Percentiles rank a stretch among this genome's conserved stretches.
Conservation (phyloP, 2,797 vertebrate genomes). For the Lacerta viridis region DNA sequence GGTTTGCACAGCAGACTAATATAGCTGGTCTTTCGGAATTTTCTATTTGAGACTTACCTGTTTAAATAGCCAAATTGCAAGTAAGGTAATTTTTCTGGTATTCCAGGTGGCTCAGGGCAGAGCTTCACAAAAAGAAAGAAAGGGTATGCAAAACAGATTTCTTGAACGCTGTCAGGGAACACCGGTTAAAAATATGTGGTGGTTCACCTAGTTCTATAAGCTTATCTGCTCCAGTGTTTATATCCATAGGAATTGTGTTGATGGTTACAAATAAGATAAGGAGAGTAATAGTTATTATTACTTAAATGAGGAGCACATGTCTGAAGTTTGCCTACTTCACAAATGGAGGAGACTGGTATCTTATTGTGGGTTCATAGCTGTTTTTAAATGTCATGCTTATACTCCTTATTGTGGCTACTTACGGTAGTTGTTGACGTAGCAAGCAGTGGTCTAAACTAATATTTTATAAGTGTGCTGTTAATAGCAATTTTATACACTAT, state of each 20-base stretch:
- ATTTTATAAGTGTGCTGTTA: neutral
- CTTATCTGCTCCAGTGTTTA: constrained; percentile 26
- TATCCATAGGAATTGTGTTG: constrained; percentile 37
- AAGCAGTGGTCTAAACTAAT: neutral
- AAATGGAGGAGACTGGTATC: neutral
- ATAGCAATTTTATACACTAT: neutral
- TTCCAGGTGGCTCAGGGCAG: constrained; percentile 16
- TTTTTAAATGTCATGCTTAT: neutral
- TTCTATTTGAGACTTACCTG: neutral
- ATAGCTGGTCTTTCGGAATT: neutral
- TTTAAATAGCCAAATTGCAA: neutral
- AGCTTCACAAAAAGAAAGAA: neutral
- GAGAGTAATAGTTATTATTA: neutral
- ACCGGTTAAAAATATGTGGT: neutral
- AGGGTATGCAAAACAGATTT: neutral
- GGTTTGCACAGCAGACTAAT: neutral
- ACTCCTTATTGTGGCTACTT: no score
- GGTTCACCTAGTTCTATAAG: constrained; percentile 28
- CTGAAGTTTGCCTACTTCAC: neutral
- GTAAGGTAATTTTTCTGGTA: neutral
- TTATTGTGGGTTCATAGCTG: neutral
- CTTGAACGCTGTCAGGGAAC: neutral
- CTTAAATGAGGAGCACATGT: neutral
- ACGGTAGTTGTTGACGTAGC: neutral
- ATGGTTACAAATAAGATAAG: neutral